phyloP scores from a whole-genome alignment of 2,888 invertebrate species.

The Netelia melanura region DNA sequence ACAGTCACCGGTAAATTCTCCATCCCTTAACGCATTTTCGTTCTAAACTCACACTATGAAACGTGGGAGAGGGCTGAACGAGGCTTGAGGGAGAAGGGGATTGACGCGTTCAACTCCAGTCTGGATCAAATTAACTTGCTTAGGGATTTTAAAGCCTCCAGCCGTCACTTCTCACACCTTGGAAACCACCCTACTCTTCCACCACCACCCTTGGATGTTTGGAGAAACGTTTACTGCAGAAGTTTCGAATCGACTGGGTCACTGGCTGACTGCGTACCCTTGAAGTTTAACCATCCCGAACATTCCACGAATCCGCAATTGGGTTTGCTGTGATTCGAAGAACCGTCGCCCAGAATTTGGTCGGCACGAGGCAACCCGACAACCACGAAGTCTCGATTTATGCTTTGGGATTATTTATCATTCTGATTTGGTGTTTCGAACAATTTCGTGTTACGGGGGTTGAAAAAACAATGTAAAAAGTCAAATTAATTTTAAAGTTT shows the following conservation, averaged over 20 bases:
- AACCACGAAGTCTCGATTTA: no score
- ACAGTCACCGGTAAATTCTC: conserved; percentile 57
- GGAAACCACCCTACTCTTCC: not conserved
- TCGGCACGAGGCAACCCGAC: no score
- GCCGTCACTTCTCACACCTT: conserved; percentile 50
- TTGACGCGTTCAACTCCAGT: conserved; percentile 24
- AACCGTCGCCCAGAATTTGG: not conserved
- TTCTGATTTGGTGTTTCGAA: no score
- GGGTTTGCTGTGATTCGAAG: not conserved
- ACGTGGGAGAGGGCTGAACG: conserved; percentile 14
- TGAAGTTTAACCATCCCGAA: not conserved
- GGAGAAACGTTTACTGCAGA: conserved; percentile 16
- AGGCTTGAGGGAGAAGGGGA: conserved; percentile 12
- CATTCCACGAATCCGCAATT: not conserved
- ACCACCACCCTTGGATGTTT: conserved; percentile 12
- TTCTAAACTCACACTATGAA: conserved; percentile 8
- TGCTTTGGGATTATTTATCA: no score
- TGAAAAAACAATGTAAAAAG: no score
- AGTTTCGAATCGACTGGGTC: conserved; percentile 49
- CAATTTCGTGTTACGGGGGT: no score
- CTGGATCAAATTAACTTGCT: conserved; percentile 66
- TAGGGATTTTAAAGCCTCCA: conserved; percentile 59
- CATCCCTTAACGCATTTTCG: conserved; percentile 45
- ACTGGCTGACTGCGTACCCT: conserved; percentile 12
- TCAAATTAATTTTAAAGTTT: not conserved